Percentiles rank a stretch among this genome's conserved stretches.
Conservation (phyloP, 2,888 invertebrate genomes). For the Galerucella calmariensis region DNA sequence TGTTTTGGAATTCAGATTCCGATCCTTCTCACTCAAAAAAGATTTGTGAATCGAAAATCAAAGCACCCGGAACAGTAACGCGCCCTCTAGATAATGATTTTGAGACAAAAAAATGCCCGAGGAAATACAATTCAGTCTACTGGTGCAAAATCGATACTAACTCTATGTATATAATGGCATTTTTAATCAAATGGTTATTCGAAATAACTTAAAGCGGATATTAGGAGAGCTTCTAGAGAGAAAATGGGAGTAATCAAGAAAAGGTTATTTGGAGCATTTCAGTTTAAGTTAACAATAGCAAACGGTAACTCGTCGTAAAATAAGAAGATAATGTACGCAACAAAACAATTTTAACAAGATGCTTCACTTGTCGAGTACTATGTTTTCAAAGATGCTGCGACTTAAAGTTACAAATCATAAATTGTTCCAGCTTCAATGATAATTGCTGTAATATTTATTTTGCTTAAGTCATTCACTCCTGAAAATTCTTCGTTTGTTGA, state of each 20-base stretch:
- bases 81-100: conserved; percentile 29
- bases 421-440: too few species aligned
- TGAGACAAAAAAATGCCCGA: conserved; percentile 18
- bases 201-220: conserved; percentile 10
- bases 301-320: too few species aligned
- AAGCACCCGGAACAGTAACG: conserved; percentile 12
- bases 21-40: background rate
- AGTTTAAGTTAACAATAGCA: background rate
- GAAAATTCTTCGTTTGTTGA: too few species aligned
- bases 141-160: conserved; percentile 26
- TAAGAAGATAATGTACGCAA: too few species aligned
- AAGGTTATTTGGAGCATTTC: background rate
- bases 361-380: too few species aligned
- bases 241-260: background rate
- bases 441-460: too few species aligned
- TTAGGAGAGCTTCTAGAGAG: background rate
- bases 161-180: conserved; percentile 24
- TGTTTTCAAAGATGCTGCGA: too few species aligned
- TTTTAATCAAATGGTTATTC: conserved; percentile 20
- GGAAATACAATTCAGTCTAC: conserved; percentile 12
- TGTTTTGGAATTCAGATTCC: background rate
- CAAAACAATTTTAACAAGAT: too few species aligned
- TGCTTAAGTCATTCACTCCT: too few species aligned
- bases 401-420: too few species aligned
- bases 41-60: conserved; percentile 13